Evolutionary conservation across 2,888 invertebrate genomes (phyloP).

Genomic region (Apocheima hispidaria): DNA sequence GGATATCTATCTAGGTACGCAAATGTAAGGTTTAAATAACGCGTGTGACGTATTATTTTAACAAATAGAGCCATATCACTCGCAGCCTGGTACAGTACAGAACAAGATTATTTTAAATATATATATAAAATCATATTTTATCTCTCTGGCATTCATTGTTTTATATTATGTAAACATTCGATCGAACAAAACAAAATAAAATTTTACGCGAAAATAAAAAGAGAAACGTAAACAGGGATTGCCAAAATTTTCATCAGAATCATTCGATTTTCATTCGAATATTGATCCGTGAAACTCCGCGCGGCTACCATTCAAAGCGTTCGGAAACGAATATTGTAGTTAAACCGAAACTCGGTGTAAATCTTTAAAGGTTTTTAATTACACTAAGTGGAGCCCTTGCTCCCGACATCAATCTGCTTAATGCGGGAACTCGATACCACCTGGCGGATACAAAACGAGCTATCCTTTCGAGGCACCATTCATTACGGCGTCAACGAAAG

Average conservation of each 20-base stretch:
- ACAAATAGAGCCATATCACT: neutral
- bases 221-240: conserved; percentile 10
- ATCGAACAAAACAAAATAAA: conserved; percentile 12
- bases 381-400: conserved; percentile 69
- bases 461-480: conserved; percentile 59
- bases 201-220: conserved; percentile 21
- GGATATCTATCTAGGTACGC: neutral
- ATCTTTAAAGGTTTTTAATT: conserved; percentile 82
- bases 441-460: conserved; percentile 48
- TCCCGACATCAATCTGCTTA: conserved; percentile 76
- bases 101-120: conserved; percentile 5
- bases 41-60: neutral
- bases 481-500: conserved; percentile 57
- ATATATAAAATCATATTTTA: conserved; percentile 5
- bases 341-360: conserved; percentile 64
- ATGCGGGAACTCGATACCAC: conserved; percentile 58
- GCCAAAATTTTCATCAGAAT: conserved; percentile 22
- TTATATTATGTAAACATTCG: conserved; percentile 11
- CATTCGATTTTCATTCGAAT: conserved; percentile 25
- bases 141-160: conserved; percentile 12
- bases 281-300: conserved; percentile 37
- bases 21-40: too few relatives aligned
- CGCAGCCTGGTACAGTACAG: conserved; percentile 5
- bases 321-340: conserved; percentile 56
- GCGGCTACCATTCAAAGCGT: conserved; percentile 57